Percentiles rank a stretch among this genome's conserved stretches.
Conservation (phyloP, 2,888 invertebrate genomes). For the Aelia acuminata region DNA sequence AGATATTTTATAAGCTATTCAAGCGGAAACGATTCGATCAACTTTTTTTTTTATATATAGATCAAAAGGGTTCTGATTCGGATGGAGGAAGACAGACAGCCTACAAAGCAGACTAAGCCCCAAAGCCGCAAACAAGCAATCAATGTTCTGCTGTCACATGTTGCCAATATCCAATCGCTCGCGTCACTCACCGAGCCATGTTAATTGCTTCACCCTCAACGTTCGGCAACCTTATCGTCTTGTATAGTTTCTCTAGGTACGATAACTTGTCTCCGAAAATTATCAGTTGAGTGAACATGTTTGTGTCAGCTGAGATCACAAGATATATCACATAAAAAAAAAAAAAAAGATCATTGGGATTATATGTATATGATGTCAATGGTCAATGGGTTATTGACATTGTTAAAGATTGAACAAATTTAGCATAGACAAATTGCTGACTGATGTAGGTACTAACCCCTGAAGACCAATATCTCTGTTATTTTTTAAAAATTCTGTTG, state of each 20-base stretch:
- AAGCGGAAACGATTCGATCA: too few species aligned
- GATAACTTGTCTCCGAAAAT: background rate
- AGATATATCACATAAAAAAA: too few species aligned
- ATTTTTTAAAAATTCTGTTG: too few species aligned
- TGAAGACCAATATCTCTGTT: too few species aligned
- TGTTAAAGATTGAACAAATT: too few species aligned
- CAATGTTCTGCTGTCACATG: constrained; percentile 18
- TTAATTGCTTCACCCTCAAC: background rate
- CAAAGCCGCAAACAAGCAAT: constrained; percentile 18
- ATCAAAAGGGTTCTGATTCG: background rate
- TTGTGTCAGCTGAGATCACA: background rate
- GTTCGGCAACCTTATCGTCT: background rate
- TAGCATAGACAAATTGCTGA: too few species aligned
- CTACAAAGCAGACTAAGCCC: background rate
- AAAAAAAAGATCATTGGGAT: too few species aligned
- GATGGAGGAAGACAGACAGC: background rate
- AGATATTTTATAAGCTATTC: too few species aligned
- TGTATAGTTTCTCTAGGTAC: background rate
- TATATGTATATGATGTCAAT: too few species aligned
- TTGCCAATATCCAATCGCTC: background rate
- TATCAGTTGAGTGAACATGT: background rate
- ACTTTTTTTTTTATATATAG: background rate
- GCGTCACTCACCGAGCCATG: background rate
- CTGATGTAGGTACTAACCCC: too few species aligned
- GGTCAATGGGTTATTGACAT: too few species aligned